Conservation (phyloP, 2,888 invertebrate genomes). For the Alviniconcha strummeri region DNA sequence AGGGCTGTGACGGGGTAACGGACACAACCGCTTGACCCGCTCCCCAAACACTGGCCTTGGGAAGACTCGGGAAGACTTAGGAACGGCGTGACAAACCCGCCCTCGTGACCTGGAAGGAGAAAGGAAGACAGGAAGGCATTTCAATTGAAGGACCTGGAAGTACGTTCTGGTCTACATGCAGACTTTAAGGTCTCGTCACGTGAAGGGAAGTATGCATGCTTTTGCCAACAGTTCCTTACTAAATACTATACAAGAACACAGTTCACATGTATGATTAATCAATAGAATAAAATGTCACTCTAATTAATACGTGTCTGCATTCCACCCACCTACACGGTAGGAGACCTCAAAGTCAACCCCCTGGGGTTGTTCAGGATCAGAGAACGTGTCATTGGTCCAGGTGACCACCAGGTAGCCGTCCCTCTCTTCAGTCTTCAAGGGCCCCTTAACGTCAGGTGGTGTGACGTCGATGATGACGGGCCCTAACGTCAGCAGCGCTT, state of each 20-base stretch:
- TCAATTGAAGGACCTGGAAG: not conserved
- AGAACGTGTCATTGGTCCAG: constrained; percentile 36
- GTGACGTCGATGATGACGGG: constrained; percentile 46
- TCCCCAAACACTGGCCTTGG: not conserved
- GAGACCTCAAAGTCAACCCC: constrained; percentile 17
- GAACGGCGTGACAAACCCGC: constrained; percentile 25
- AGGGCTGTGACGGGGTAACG: constrained; percentile 29
- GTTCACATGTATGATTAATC: no score
- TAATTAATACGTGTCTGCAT: no score
- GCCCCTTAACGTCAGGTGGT: constrained; percentile 35
- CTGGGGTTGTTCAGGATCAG: constrained; percentile 40
- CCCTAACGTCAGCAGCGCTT: constrained; percentile 34
- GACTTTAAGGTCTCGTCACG: no score
- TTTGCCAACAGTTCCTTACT: no score
- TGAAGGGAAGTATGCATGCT: no score
- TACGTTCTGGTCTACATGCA: no score
- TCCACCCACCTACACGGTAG: constrained; percentile 24
- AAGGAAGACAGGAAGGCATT: not conserved
- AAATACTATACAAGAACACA: no score
- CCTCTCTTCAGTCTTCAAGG: constrained; percentile 1
- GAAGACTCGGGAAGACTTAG: constrained; percentile 9
- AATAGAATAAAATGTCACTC: no score
- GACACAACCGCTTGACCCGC: constrained; percentile 18
- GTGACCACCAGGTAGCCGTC: constrained; percentile 15
- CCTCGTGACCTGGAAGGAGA: constrained; percentile 15